A percentile compares a stretch with the other conserved stretches of the same genome.
Evolutionary conservation across 2,888 invertebrate species (phyloP).

Genomic region (Callosobruchus maculatus): DNA sequence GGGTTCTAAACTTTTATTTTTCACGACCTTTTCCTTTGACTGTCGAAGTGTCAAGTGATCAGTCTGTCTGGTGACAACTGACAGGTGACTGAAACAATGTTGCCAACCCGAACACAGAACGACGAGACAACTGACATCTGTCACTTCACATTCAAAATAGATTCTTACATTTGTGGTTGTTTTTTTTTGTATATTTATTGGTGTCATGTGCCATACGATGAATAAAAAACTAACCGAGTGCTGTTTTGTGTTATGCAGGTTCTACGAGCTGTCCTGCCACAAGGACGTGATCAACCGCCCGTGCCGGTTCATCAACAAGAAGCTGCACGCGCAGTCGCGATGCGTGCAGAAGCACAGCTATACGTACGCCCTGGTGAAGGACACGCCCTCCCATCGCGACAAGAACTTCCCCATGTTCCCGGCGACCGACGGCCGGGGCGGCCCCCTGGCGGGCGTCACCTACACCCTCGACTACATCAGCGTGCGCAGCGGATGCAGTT

Average conservation of each 20-base stretch:
- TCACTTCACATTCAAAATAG: too few relatives aligned
- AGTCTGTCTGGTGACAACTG: too few relatives aligned
- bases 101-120: too few relatives aligned
- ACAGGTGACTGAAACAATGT: too few relatives aligned
- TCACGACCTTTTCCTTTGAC: too few relatives aligned
- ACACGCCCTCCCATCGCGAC: slow-evolving; percentile 50
- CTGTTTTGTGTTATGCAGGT: slow-evolving; percentile 34
- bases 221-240: too few relatives aligned
- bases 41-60: too few relatives aligned
- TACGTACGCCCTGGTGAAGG: slow-evolving; percentile 77
- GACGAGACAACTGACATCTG: too few relatives aligned
- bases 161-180: too few relatives aligned
- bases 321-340: slow-evolving; percentile 66
- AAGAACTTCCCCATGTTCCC: slow-evolving; percentile 51
- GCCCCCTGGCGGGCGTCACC: slow-evolving; percentile 39
- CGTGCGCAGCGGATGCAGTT: slow-evolving; percentile 81
- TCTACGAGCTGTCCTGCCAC: slow-evolving; percentile 78
- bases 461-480: slow-evolving; percentile 82
- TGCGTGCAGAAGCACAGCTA: slow-evolving; percentile 83
- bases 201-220: too few relatives aligned
- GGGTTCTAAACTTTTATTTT: too few relatives aligned
- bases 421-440: slow-evolving; percentile 36
- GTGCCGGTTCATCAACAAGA: slow-evolving; percentile 69
- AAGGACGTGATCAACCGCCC: slow-evolving; percentile 67
- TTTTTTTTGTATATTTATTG: too few relatives aligned